Evolutionary conservation across 2,888 invertebrate species (phyloP).

Genomic region (Apotomis turbidana): DNA sequence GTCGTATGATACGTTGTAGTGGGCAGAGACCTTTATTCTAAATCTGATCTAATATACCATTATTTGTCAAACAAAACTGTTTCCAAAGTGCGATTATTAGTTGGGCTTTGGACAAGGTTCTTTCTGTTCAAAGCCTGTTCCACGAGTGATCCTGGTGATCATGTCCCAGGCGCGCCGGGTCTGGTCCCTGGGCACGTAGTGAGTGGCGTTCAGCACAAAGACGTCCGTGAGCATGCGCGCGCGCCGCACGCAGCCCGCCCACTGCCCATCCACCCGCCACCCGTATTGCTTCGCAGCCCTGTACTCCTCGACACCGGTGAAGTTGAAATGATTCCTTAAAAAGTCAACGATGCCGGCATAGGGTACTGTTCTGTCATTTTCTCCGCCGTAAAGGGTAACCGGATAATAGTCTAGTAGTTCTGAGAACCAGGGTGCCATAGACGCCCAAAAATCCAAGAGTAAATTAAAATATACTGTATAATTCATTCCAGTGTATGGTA

Average conservation of each 20-base stretch:
- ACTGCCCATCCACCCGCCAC: too few relatives aligned
- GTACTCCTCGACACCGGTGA: too few relatives aligned
- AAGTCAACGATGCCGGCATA: slow-evolving; percentile 80
- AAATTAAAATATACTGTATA: slow-evolving; percentile 84
- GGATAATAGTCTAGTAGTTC: slow-evolving; percentile 86
- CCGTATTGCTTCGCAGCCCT: too few relatives aligned
- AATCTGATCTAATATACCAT: too few relatives aligned
- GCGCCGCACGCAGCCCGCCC: too few relatives aligned
- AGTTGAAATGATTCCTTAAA: too few relatives aligned
- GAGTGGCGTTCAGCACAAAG: too few relatives aligned
- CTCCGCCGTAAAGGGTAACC: slow-evolving; percentile 91
- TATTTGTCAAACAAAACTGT: slow-evolving; percentile 49
- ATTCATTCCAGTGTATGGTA: slow-evolving; percentile 85
- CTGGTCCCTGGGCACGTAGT: slow-evolving; percentile 85
- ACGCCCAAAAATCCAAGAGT: slow-evolving; percentile 87
- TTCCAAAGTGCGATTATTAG: background rate
- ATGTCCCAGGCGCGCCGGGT: slow-evolving; percentile 85
- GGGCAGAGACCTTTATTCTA: too few relatives aligned
- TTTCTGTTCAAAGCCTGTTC: background rate
- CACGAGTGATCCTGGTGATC: slow-evolving; percentile 12
- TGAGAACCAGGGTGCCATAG: slow-evolving; percentile 88
- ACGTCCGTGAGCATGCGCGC: too few relatives aligned
- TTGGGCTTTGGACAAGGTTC: background rate
- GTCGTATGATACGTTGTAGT: too few relatives aligned
- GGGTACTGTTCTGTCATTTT: slow-evolving; percentile 92